phyloP scores from a whole-genome alignment of 2,888 invertebrate genomes.

The Phorcus lineatus region DNA sequence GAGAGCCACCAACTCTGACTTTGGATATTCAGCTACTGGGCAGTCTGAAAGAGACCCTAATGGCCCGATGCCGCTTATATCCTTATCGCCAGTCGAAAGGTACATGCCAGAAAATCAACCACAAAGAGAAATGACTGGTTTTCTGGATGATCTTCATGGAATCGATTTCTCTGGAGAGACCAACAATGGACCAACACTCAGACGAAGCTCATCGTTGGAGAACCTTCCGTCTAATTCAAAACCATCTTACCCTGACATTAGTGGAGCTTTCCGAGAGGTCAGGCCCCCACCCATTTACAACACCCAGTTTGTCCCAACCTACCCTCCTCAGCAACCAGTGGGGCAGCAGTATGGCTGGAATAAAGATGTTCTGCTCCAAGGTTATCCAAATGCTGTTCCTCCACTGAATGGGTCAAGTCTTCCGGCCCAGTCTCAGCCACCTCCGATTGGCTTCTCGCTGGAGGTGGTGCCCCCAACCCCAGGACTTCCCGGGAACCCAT shows the following conservation, averaged over 20 bases:
- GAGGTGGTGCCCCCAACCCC: not conserved
- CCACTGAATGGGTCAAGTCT: not conserved
- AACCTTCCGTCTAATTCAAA: conserved; percentile 37
- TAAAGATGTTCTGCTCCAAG: conserved; percentile 30
- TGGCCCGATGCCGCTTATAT: conserved; percentile 36
- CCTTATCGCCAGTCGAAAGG: conserved; percentile 37
- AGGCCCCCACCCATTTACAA: not conserved
- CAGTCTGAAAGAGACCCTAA: not conserved
- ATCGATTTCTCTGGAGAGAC: conserved; percentile 50
- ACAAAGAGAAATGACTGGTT: not conserved
- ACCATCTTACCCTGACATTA: conserved; percentile 62
- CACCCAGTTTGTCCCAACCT: not conserved
- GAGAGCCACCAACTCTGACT: not conserved
- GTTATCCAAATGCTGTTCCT: not conserved
- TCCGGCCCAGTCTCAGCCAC: not conserved
- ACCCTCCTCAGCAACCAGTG: not conserved
- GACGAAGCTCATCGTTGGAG: conserved; percentile 37
- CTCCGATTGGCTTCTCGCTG: conserved; percentile 27
- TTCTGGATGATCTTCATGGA: conserved; percentile 58
- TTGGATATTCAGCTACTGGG: not conserved
- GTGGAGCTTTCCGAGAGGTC: conserved; percentile 58
- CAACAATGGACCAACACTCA: not conserved
- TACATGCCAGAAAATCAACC: not conserved
- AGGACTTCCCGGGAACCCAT: conserved; percentile 15
- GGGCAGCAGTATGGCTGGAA: conserved; percentile 52